Conservation (phyloP, 1,140 invertebrate species). For the Drosophila lini region DNA sequence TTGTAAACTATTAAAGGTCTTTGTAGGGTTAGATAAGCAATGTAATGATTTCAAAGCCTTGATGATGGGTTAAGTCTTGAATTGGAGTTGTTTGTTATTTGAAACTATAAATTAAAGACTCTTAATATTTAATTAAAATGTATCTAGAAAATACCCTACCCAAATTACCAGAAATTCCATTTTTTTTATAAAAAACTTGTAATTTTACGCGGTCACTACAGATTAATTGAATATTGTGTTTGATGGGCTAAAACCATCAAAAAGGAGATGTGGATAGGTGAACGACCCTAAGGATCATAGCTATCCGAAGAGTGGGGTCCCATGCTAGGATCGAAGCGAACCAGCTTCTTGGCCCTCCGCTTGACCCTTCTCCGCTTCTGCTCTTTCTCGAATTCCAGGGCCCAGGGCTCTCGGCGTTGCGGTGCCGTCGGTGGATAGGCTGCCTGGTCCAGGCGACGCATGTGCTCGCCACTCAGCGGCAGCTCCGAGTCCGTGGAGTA, state of each 20-base stretch:
- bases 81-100: not conserved
- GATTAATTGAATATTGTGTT: slow-evolving; percentile 10
- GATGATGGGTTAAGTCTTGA: not conserved
- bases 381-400: slow-evolving; percentile 9
- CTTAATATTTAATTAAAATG: not conserved
- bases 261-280: not conserved
- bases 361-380: not conserved
- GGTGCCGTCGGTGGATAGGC: slow-evolving; percentile 37
- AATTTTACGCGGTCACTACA: slow-evolving; percentile 21
- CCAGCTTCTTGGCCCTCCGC: slow-evolving; percentile 7
- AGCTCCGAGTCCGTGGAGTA: slow-evolving; percentile 11
- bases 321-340: slow-evolving; percentile 9
- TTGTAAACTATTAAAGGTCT: not conserved
- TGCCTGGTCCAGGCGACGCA: slow-evolving; percentile 40
- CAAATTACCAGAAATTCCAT: too few species aligned
- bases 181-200: slow-evolving; percentile 26
- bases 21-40: slow-evolving; percentile 5
- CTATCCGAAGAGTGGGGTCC: slow-evolving; percentile 17
- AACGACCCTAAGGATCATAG: not conserved
- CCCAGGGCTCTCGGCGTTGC: slow-evolving; percentile 23
- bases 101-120: not conserved
- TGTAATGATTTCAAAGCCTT: not conserved
- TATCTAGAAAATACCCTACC: not conserved
- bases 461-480: slow-evolving; percentile 21
- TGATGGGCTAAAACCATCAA: not conserved